Conservation (phyloP, 1,140 invertebrate genomes). For the Drosophila rhopaloa region DNA sequence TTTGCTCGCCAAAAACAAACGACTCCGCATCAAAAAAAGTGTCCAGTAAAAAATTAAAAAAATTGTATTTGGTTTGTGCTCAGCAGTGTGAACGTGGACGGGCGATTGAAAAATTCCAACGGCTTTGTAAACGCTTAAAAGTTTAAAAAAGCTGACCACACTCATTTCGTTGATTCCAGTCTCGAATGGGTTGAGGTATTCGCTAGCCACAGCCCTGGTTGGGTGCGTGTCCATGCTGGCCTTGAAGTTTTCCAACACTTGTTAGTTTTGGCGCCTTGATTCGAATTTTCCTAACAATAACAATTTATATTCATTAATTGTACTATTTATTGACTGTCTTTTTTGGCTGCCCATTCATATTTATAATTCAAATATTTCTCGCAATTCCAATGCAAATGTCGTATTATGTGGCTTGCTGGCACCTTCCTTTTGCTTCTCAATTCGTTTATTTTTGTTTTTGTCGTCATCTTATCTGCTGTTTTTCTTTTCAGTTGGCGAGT, state of each 20-base stretch:
- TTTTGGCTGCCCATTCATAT: background rate
- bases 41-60: slow-evolving; percentile 27
- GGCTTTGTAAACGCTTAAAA: background rate
- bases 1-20: slow-evolving; percentile 9
- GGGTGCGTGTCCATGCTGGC: background rate
- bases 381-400: slow-evolving; percentile 16
- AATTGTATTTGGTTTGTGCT: slow-evolving; percentile 30
- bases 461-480: slow-evolving; percentile 38
- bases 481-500: slow-evolving; percentile 44
- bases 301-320: slow-evolving; percentile 6
- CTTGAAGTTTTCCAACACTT: background rate
- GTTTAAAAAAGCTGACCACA: background rate
- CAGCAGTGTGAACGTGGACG: background rate
- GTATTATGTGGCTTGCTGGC: slow-evolving; percentile 1
- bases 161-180: background rate
- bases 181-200: background rate
- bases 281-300: background rate
- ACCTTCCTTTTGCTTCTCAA: slow-evolving; percentile 5
- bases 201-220: background rate
- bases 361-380: background rate
- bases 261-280: slow-evolving; percentile 13
- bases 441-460: slow-evolving; percentile 14
- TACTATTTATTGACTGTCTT: background rate
- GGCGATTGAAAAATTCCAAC: background rate
- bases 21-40: slow-evolving; percentile 29